Evolutionary conservation across 2,888 invertebrate species (phyloP), one percentile per base, ranked within the genome.

Genomic region (Limnephilus lunatus): DNA sequence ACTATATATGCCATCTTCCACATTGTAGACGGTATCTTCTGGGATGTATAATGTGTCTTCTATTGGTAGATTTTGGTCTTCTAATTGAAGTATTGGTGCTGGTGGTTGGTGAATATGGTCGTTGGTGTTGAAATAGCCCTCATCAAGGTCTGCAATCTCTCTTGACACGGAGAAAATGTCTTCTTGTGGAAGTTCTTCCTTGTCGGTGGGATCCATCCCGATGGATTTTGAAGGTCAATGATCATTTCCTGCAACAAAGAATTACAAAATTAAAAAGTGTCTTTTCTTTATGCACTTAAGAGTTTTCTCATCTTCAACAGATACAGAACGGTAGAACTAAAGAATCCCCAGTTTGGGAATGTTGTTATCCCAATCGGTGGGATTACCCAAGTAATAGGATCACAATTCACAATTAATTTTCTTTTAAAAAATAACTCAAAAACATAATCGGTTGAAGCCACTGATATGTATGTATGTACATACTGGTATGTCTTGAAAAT

Each of bases 241-340:
- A 14, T 87, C 87, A 87, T 87, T 87, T 87, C 87, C 87, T 87
- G 87, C 31, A 87, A 87, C 35, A 44, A 87, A 87, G 11, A 87
- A 87, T 39, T 44, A 7, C 3, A 86, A 68, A 25, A 68, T 68
- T 25, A 9, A 85, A 39, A 35, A 35, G n/a, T 25, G 44, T 19
- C 19, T 39, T 39, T 39, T 3, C 14, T 0, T 39, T 85, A 35
- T 14, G 25, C 19, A 35, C 39, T 9, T 39, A 39, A 39, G 39
- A 9, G 5, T 35, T 35, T 35, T 39, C 7, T 7, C 39, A 3
- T 48, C 3, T 48, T 14, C 14, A 48, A 48, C 14, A 14, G 39
- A 9, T 25, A 68, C 5, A 19, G 4, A 0, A 4, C 25, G 25
- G 53, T 53, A 4, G 53, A 53, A 19, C 53, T 4, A 15, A 5